phyloP scores from a whole-genome alignment of 2,113 vertebrate species.

The Upupa epops region DNA sequence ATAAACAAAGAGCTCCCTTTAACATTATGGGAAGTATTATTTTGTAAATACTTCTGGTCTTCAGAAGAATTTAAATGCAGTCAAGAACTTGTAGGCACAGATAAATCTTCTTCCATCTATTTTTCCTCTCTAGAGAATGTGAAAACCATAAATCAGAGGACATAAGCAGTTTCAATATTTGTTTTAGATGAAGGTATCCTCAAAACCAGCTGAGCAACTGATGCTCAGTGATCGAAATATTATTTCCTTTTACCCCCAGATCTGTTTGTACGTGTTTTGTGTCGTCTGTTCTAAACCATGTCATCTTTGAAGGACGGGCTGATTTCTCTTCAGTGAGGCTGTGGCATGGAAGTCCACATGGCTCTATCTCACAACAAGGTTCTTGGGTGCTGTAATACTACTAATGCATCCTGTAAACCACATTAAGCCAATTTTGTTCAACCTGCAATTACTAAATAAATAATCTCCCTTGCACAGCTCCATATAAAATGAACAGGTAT shows the following conservation, averaged over 20 bases:
- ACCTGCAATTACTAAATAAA: neutral
- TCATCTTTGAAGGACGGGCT: neutral
- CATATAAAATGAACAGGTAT: neutral
- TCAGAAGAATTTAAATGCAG: neutral
- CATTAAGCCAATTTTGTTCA: neutral
- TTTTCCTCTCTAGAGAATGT: neutral
- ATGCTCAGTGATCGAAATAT: neutral
- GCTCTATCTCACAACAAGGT: neutral
- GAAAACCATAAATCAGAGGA: slow-evolving; percentile 9
- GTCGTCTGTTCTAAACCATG: neutral
- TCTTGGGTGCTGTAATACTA: neutral
- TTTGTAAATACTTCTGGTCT: neutral
- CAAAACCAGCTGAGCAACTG: neutral
- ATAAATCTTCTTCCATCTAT: neutral
- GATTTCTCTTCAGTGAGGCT: neutral
- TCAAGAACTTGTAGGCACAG: neutral
- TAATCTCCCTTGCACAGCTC: neutral
- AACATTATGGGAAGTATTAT: neutral
- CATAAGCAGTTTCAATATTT: neutral
- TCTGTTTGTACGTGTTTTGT: neutral
- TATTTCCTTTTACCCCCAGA: neutral
- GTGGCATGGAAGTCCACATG: neutral
- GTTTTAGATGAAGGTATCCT: neutral
- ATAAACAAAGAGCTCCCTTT: neutral
- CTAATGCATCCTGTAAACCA: neutral